Evolutionary conservation across 2,888 invertebrate genomes (phyloP).

Genomic region (Amphipoea oculea): DNA sequence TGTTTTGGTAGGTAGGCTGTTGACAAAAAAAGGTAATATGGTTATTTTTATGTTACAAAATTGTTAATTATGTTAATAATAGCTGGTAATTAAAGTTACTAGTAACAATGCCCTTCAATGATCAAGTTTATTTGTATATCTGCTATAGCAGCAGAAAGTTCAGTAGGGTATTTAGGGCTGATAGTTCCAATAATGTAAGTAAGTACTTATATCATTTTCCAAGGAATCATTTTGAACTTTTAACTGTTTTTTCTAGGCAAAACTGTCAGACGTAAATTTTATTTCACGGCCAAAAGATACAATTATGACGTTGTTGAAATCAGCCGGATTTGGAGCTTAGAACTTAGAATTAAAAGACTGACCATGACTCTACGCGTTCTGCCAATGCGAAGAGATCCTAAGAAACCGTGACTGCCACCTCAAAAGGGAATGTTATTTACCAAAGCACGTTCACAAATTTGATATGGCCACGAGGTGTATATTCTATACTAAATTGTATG

Average conservation of each 20-base stretch:
- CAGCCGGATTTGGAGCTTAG: not conserved
- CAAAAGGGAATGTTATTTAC: conserved; percentile 27
- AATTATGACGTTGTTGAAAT: too few species aligned
- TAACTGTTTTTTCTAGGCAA: too few species aligned
- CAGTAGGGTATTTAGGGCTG: not conserved
- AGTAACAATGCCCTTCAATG: too few species aligned
- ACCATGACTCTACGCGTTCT: conserved; percentile 1
- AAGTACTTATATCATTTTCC: too few species aligned
- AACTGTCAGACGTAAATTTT: too few species aligned
- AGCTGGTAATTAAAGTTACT: too few species aligned
- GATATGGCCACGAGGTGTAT: conserved; percentile 11
- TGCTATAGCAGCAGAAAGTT: not conserved
- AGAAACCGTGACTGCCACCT: not conserved
- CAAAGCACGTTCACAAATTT: conserved; percentile 14
- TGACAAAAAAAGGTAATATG: conserved; percentile 70
- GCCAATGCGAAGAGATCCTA: too few species aligned
- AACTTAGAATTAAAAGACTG: not conserved
- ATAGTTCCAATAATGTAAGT: not conserved
- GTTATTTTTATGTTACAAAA: not conserved
- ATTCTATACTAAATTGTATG: not conserved
- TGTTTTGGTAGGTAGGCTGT: conserved; percentile 93
- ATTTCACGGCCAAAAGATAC: too few species aligned
- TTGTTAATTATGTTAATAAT: not conserved
- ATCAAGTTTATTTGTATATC: not conserved
- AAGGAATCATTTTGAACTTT: too few species aligned